Evolutionary conservation across 2,797 vertebrate genomes (phyloP).

Genomic region (Pangasius macronema): DNA sequence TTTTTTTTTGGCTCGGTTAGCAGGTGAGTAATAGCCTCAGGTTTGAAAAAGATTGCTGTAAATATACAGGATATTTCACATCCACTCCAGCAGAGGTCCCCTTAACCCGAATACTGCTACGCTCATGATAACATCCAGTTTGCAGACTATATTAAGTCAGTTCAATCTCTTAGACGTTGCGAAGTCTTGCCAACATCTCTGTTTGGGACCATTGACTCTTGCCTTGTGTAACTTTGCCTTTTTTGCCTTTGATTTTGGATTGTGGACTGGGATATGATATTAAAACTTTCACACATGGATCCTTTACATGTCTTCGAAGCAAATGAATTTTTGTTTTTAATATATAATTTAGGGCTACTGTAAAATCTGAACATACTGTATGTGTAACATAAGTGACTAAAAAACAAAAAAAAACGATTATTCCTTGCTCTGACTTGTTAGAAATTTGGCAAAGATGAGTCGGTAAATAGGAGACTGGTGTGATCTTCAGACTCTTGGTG

Average conservation of each 20-base stretch:
- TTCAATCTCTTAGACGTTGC: not conserved
- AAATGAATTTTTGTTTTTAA: not conserved
- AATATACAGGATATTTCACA: not conserved
- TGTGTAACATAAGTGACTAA: not conserved
- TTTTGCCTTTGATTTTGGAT: not conserved
- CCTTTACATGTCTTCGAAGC: not conserved
- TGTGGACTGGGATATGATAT: not conserved
- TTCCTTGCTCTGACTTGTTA: not conserved
- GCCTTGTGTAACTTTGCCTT: not conserved
- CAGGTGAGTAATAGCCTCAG: not conserved
- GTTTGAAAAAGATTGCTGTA: not conserved
- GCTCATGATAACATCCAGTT: not conserved
- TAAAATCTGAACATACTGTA: not conserved
- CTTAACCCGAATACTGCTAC: not conserved
- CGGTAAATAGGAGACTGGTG: not conserved
- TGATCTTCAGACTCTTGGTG: not conserved
- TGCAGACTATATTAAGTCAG: not conserved
- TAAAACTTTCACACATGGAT: not conserved
- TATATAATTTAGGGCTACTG: not conserved
- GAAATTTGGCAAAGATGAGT: not conserved
- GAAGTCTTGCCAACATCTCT: not conserved
- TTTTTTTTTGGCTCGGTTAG: not conserved
- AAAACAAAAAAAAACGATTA: not conserved
- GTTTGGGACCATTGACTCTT: not conserved
- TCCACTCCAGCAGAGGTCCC: conserved; percentile 21